Evolutionary conservation across 1,140 invertebrate genomes (phyloP).

Genomic region (Chrysopa pallens): DNA sequence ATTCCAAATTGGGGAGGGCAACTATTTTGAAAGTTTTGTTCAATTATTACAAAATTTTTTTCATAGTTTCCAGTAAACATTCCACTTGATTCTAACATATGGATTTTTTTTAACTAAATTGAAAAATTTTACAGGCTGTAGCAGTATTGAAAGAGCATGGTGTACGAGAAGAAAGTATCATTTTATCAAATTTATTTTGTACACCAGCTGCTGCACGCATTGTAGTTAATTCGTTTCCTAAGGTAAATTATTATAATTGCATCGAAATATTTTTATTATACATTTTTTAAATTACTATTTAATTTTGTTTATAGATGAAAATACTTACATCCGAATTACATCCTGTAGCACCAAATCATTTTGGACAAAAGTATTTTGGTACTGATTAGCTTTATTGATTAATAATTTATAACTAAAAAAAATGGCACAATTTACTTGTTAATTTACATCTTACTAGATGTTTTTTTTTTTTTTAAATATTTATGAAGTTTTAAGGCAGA

Average conservation of each 20-base stretch:
- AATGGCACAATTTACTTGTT: no score
- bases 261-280: not conserved
- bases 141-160: conserved; percentile 85
- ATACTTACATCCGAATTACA: conserved; percentile 92
- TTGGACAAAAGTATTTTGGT: conserved; percentile 97
- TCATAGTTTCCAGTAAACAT: no score
- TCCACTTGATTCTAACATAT: no score
- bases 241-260: conserved; percentile 29
- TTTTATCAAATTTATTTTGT: conserved; percentile 90
- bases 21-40: no score
- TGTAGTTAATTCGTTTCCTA: conserved; percentile 74
- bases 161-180: conserved; percentile 84
- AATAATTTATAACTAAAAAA: no score
- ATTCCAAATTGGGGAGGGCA: no score
- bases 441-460: no score
- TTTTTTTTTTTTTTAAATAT: no score
- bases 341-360: conserved; percentile 91
- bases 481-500: no score
- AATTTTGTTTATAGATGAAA: conserved; percentile 48
- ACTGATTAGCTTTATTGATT: conserved; percentile 54
- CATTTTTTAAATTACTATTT: conserved; percentile 1
- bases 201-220: conserved; percentile 79
- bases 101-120: no score
- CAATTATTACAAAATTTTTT: no score
- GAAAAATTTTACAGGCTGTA: conserved; percentile 55